Percentiles rank a stretch among this genome's conserved stretches.
Evolutionary conservation across 2,888 invertebrate genomes (phyloP).

Genomic region (Caenorhabditis panamensis): DNA sequence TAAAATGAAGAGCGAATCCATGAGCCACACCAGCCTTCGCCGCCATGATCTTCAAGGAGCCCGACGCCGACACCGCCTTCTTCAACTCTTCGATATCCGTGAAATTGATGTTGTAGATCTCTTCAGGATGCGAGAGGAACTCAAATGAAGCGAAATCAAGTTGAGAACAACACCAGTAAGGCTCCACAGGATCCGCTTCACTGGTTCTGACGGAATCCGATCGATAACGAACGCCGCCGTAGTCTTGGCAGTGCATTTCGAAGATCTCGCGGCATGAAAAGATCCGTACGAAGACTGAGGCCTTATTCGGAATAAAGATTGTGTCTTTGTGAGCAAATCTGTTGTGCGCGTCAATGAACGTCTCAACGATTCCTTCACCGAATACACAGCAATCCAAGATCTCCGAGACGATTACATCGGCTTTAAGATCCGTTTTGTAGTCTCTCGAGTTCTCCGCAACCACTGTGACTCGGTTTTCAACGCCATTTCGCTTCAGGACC

Average conservation of each 20-base stretch:
- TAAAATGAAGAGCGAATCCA: conserved; percentile 47
- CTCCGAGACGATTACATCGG: conserved; percentile 64
- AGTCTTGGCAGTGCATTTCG: conserved; percentile 50
- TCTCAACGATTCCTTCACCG: conserved; percentile 61
- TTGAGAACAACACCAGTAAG: conserved; percentile 62
- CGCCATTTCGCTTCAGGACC: conserved; percentile 35
- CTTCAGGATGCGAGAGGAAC: conserved; percentile 41
- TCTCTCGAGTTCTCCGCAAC: conserved; percentile 36
- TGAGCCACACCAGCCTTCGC: conserved; percentile 32
- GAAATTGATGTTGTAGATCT: conserved; percentile 43
- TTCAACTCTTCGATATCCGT: conserved; percentile 13
- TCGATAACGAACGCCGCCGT: conserved; percentile 34
- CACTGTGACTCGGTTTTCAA: conserved; percentile 20
- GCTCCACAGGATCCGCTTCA: conserved; percentile 14
- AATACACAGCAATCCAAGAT: conserved; percentile 66
- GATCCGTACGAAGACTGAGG: conserved; percentile 40
- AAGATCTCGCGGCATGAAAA: conserved; percentile 51
- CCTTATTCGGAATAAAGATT: conserved; percentile 62
- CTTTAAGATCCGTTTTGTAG: conserved; percentile 37
- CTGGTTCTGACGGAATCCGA: conserved; percentile 52
- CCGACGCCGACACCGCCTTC: neutral
- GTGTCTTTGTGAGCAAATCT: conserved; percentile 47
- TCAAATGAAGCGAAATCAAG: conserved; percentile 44
- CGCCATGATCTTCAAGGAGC: neutral
- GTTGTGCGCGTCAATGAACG: conserved; percentile 63